A percentile compares a stretch with the other conserved stretches of the same genome.
These are phyloP conservation scores for Halisarca cf. caerulea DNA, from an alignment of 37 sponge, comb jelly and placozoan genomes.

Conservation along the genomic window DNA sequence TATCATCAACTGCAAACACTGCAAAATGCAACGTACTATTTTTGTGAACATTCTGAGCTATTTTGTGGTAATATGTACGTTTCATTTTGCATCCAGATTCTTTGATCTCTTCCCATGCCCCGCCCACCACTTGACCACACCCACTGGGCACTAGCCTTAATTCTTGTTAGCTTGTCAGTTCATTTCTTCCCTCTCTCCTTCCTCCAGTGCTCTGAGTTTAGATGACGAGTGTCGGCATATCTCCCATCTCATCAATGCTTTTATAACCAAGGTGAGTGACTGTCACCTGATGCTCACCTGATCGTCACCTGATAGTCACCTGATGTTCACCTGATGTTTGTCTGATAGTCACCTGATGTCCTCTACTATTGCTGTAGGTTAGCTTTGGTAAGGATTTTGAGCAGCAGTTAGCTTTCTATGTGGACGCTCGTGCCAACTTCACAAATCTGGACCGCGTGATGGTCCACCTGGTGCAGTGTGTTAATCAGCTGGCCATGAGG, in stretches of 20 bases:
- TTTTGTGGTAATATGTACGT: no score
- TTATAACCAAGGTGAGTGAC: constrained; percentile 58
- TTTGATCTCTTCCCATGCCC: no score
- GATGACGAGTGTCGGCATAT: constrained; percentile 85
- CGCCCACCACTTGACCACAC: neutral
- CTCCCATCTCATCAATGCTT: constrained; percentile 59
- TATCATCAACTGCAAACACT: no score
- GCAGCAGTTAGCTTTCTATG: constrained; percentile 95
- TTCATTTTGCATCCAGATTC: no score
- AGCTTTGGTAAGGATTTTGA: constrained; percentile 92
- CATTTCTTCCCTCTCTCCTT: no score
- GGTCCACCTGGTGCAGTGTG: constrained; percentile 87
- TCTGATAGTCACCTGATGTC: no score
- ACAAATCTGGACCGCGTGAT: constrained; percentile 88
- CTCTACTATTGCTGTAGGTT: constrained; percentile 49
- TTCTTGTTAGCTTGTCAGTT: neutral
- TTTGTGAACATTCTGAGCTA: no score
- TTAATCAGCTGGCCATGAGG: constrained; percentile 82
- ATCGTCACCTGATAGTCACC: no score
- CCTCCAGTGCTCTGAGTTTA: constrained; percentile 83
- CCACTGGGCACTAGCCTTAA: neutral
- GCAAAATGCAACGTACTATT: no score
- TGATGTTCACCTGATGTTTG: no score
- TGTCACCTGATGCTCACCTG: no score
- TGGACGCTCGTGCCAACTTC: constrained; percentile 90